Conservation (phyloP, 2,888 invertebrate genomes). For the Lasius fuliginosus region DNA sequence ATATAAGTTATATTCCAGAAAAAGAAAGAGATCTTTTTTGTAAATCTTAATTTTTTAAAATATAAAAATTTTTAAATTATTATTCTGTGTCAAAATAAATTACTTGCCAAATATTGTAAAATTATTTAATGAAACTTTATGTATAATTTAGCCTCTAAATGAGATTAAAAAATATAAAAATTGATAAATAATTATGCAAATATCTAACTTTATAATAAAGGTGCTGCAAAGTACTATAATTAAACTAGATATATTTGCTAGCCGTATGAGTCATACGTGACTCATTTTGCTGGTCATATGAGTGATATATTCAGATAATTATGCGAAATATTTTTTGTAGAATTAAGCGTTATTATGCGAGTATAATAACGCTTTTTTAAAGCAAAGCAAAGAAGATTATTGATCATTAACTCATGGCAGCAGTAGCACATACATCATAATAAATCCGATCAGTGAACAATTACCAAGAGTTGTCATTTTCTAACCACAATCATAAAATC, state of each 20-base stretch:
- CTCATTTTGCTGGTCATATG: neutral
- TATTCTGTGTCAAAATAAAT: neutral
- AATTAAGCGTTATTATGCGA: neutral
- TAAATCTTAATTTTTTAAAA: neutral
- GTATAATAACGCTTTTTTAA: neutral
- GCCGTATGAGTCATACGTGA: neutral
- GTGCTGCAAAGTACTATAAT: constrained; percentile 1
- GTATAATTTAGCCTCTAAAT: neutral
- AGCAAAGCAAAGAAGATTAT: neutral
- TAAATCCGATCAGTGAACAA: neutral
- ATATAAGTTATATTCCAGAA: neutral
- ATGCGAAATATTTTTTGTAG: neutral
- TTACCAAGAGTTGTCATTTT: neutral
- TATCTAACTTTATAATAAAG: neutral
- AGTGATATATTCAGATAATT: neutral
- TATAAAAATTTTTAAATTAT: neutral
- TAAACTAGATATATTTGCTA: neutral
- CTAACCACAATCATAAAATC: constrained; percentile 12
- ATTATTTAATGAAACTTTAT: neutral
- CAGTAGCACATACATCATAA: constrained; percentile 21
- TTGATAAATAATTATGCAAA: neutral
- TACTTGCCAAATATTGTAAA: neutral
- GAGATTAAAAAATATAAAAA: neutral
- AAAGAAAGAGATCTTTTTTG: neutral
- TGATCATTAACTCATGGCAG: neutral